These are phyloP conservation scores for Onychorhynchus coronatus DNA, from an alignment of 2,113 vertebrate genomes.

Conservation along the genomic window DNA sequence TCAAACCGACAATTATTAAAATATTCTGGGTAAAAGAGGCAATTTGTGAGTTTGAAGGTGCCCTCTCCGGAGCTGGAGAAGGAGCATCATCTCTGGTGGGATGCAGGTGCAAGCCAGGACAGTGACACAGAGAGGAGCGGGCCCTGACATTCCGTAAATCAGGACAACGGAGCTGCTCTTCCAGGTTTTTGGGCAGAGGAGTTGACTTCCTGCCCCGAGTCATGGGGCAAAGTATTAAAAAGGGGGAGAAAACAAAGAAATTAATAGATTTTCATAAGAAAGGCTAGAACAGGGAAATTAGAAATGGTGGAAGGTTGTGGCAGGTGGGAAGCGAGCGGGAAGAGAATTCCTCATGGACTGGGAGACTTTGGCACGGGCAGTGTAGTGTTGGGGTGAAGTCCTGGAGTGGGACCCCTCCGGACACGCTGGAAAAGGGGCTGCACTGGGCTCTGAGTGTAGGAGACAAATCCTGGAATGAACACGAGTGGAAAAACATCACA, in stretches of 20 bases:
- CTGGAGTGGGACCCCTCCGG: fast-evolving
- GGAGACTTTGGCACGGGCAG: fast-evolving
- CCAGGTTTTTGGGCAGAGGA: background rate
- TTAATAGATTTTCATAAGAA: fast-evolving
- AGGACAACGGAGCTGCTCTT: fast-evolving
- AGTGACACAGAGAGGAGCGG: fast-evolving
- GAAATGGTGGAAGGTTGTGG: fast-evolving
- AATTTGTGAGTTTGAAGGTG: background rate
- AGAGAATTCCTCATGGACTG: background rate
- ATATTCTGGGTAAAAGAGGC: background rate
- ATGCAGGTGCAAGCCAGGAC: background rate
- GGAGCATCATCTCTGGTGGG: background rate
- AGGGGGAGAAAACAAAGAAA: background rate
- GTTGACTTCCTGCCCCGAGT: background rate
- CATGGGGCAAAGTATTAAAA: fast-evolving
- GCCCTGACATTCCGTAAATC: background rate
- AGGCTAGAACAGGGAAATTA: background rate
- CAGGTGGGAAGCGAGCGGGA: fast-evolving
- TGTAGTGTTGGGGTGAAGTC: fast-evolving
- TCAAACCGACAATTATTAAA: background rate
- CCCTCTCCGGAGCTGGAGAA: background rate
- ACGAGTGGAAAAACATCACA: fast-evolving
- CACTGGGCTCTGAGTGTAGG: fast-evolving
- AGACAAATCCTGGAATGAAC: fast-evolving
- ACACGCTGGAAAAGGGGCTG: fast-evolving